These are phyloP conservation scores for Aix galericulata DNA, from an alignment of 2,113 vertebrate genomes.

Conservation along the genomic window DNA sequence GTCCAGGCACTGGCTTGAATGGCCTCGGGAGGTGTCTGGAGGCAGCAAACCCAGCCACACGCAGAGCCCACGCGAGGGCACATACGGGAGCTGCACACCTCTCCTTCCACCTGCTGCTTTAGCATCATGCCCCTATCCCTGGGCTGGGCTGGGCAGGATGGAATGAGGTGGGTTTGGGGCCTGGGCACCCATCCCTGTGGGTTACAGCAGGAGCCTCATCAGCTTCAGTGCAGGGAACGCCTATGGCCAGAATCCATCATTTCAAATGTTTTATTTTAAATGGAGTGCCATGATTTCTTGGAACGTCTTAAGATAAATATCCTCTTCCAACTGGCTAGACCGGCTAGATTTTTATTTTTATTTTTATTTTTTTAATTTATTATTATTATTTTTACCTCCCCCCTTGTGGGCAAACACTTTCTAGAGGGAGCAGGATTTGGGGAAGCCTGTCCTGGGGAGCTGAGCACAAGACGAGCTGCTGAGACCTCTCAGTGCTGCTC, in stretches of 20 bases:
- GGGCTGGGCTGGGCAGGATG: neutral
- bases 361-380: too few species aligned
- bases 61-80: neutral
- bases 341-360: neutral
- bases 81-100: accelerated
- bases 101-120: neutral
- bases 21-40: neutral
- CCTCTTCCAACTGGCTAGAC: neutral
- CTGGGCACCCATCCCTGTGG: neutral
- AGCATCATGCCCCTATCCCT: accelerated
- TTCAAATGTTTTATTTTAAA: neutral
- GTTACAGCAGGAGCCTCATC: neutral
- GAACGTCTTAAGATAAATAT: neutral
- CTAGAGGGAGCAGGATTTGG: neutral
- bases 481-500: neutral
- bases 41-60: neutral
- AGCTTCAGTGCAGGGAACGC: neutral
- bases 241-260: neutral
- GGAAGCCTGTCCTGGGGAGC: neutral
- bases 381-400: too few species aligned
- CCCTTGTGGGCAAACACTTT: neutral
- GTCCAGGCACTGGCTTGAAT: neutral
- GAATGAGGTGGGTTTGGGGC: neutral
- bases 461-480: neutral
- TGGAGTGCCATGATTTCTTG: neutral